Conservation (phyloP, 2,113 vertebrate species). For the Sakesphorus luctuosus region DNA sequence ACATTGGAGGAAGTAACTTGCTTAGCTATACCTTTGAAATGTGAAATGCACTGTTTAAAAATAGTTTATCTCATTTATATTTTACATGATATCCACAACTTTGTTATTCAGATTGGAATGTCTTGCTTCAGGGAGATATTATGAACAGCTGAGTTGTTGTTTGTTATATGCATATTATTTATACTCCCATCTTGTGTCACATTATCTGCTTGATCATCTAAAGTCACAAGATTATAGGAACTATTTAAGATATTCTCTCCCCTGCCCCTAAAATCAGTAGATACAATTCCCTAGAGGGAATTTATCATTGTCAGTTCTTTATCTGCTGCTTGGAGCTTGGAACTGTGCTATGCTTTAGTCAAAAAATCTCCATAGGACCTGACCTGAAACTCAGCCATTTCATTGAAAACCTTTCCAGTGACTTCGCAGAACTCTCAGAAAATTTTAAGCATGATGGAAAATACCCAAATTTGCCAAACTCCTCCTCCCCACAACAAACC, state of each 20-base stretch:
- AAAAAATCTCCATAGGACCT: neutral
- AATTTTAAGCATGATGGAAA: neutral
- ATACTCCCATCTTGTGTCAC: neutral
- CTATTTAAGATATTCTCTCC: neutral
- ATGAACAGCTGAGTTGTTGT: neutral
- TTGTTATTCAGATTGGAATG: neutral
- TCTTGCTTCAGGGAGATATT: neutral
- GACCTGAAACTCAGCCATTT: neutral
- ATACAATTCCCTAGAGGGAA: neutral
- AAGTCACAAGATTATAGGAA: neutral
- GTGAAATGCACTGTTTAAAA: neutral
- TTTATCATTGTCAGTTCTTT: neutral
- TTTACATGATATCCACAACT: neutral
- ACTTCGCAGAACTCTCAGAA: neutral
- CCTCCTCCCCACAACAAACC: neutral
- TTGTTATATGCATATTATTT: neutral
- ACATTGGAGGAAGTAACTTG: neutral
- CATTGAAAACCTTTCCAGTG: neutral
- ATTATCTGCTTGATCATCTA: neutral
- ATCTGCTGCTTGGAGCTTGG: neutral
- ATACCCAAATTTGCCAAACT: neutral
- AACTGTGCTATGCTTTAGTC: neutral
- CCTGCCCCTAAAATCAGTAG: neutral
- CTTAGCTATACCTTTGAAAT: neutral
- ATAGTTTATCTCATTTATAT: conserved; percentile 31